These are phyloP conservation scores for Propithecus deckenii DNA, from an alignment of 2,797 vertebrate species.

Conservation along the genomic window DNA sequence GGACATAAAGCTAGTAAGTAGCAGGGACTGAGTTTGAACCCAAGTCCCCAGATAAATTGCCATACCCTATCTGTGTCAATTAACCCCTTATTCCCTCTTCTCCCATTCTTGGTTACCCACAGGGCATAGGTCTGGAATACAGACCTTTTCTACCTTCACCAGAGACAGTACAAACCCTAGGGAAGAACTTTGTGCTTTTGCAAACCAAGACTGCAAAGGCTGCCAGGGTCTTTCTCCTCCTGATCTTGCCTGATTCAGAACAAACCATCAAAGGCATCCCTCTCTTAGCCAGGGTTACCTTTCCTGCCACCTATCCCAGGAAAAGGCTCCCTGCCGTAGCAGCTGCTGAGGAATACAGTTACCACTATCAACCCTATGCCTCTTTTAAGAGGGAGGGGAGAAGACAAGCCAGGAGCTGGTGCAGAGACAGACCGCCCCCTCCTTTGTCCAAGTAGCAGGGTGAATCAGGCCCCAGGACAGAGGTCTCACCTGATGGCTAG, in stretches of 20 bases:
- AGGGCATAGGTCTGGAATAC: not conserved
- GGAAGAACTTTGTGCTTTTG: conserved; percentile 1
- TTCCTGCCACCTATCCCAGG: not conserved
- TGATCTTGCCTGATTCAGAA: not conserved
- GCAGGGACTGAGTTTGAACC: not conserved
- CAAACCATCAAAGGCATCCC: not conserved
- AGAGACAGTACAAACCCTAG: not conserved
- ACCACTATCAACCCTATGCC: not conserved
- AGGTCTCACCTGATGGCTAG: not conserved
- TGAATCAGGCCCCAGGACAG: not conserved
- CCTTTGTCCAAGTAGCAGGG: not conserved
- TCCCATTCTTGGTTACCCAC: not conserved
- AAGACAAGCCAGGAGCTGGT: not conserved
- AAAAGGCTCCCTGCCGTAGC: not conserved
- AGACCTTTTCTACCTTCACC: not conserved
- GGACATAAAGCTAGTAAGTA: not conserved
- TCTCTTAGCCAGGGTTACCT: not conserved
- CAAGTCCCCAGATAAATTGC: not conserved
- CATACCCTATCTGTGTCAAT: not conserved
- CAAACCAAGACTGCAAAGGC: conserved; percentile 15
- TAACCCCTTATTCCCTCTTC: not conserved
- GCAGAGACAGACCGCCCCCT: not conserved
- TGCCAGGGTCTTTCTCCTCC: not conserved
- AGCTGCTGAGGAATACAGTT: not conserved
- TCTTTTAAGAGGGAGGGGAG: not conserved